Evolutionary conservation across 1,140 invertebrate species (phyloP), one percentile per base, ranked within the genome.

Genomic region (Temnothorax nylanderi): DNA sequence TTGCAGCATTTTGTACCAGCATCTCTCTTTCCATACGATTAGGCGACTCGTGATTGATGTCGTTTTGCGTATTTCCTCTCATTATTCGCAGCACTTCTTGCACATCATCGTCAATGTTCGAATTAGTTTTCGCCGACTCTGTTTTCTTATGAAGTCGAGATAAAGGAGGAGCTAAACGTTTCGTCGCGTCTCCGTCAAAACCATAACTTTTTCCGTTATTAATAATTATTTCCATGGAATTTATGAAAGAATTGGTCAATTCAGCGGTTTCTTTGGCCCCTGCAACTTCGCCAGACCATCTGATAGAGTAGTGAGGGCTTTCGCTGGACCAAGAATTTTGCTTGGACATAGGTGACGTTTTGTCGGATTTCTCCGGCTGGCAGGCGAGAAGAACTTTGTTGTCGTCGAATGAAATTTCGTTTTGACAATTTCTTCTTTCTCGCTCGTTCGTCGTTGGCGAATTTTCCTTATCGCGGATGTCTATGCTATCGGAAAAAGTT

Each of bases 41-140:
- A 6, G 91, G 88, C 0, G 91, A 91, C n/a, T 92, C 91, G 1
- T 92, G 89, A 67, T 92, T 92, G 0, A 92, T 87, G 0, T 85
- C 86, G n/a, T 21, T 37, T 5, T 56, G 37, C 3, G 49, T 6
- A 65, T 84, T 62, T 80, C 67, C 47, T 2, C 81, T 86, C 3
- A 67, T 71, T 37, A 93, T 91, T 49, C 86, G 80, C 21, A 93
- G 21, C 1, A 92, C 81, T 75, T 91, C 92, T 13, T 89, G 86
- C 16, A 93, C 58, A 10, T 92, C 91, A 3, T 91, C 85, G 4
- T 90, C 85, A 8, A 75, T 13, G 32, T 37, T 64, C 7, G 37
- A 5, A 10, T 78, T 34, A 4, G 6, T 18, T 13, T 13, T 74
- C n/a, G 4, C 3, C 8, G 21, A 58, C 18, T 72, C 26, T 1